Base-by-base conservation (phyloP, 2,113 vertebrate species). In the Tricholaema leucomelas region DNA sequence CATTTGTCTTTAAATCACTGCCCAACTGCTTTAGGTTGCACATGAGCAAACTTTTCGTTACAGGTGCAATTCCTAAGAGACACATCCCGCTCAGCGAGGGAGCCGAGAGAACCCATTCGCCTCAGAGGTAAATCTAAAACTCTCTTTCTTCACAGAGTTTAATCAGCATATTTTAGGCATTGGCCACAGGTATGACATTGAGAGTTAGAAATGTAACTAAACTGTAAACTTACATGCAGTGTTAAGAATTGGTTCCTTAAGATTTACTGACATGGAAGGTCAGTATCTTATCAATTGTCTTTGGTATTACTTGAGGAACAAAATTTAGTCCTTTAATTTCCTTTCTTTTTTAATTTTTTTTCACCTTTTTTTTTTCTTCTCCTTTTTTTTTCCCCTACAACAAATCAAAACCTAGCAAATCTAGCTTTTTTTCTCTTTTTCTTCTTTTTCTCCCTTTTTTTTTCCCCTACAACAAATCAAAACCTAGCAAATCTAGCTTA, bases 1-100 rank as follows among this genome's bases (percentile, higher is more conserved):
- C 98, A 97, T 97, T 97, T 95, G 89, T 92, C 94, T 98, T 98
- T 98, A 98, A 98, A 98, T 96, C 94, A 96, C 94, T 97, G 92
- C 93, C 92, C 93, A 94, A 78, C 73, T 91, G 73, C 80, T 91
- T 89, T 87, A 95, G 92, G 77, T 88, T 96, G 91, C 91, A 94
- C 48, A 95, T 67, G 85, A 97, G 90, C 91, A 95, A 96, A 90
- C 81, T 96, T 94, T 85, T 94, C 94, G 90, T 93, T 88, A 72
- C 91, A 96, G 85, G 90, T 94, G 50, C 84, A 84, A 85, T 88
- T 93, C 70, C 87, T 94, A 95, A 96, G 94, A 96, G 58, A 67
- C 81, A 83, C 8, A 90, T 65, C 24, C 88, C 71, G 69, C 58
- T 80, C 65, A 66, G 52, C 31, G 81, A 95, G 74, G 25, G 69